phyloP scores from a whole-genome alignment of 2,888 invertebrate species.

The Elegia similella region DNA sequence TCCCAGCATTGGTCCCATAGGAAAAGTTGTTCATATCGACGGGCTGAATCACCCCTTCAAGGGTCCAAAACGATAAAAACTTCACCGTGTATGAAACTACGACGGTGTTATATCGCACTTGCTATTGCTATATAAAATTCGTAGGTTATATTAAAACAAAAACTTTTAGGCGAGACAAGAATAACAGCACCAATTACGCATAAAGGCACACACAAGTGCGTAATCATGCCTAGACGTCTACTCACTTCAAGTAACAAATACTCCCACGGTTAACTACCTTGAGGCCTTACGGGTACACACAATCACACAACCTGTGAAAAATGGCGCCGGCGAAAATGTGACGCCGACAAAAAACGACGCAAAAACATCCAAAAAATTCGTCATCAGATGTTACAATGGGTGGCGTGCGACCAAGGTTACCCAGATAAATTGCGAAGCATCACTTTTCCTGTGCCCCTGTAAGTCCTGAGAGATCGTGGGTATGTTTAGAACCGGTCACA shows the following conservation, averaged over 20 bases:
- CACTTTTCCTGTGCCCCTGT: conserved; percentile 34
- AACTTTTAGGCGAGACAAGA: neutral
- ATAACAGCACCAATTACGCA: neutral
- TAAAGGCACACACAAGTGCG: neutral
- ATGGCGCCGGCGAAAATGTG: conserved; percentile 61
- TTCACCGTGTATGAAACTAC: no score
- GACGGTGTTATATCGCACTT: no score
- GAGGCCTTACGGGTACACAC: conserved; percentile 19
- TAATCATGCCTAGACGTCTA: neutral
- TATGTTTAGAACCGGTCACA: conserved; percentile 47
- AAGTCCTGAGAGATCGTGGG: conserved; percentile 32
- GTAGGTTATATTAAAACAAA: no score
- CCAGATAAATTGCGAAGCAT: conserved; percentile 31
- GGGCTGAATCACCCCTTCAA: no score
- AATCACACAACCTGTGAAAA: conserved; percentile 44
- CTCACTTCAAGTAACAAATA: neutral
- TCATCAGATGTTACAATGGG: conserved; percentile 44
- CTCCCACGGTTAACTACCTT: conserved; percentile 17
- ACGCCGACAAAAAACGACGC: conserved; percentile 52
- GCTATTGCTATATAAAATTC: no score
- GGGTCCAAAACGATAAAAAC: no score
- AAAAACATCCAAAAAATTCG: conserved; percentile 47
- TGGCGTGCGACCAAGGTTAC: conserved; percentile 49
- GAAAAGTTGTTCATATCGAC: no score
- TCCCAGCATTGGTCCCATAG: no score